Evolutionary conservation across 2,797 vertebrate species (phyloP).

Genomic region (Cephalopachus bancanus): DNA sequence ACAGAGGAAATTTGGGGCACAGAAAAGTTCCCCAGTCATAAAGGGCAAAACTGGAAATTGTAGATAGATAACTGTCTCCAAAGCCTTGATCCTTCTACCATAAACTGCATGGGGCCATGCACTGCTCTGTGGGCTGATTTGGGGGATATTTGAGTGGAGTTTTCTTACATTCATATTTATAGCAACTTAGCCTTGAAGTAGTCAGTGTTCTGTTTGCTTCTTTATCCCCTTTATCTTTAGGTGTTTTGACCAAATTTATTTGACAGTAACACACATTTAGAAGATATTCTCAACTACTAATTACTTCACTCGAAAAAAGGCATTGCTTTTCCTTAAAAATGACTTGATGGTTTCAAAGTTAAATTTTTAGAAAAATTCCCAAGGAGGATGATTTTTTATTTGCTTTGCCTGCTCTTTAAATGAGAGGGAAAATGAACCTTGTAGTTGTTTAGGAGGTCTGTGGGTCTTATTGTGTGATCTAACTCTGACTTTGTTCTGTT

Average conservation of each 20-base stretch:
- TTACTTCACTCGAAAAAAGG: not conserved
- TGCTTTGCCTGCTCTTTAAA: not conserved
- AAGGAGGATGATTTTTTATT: slow-evolving; percentile 39
- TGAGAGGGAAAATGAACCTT: not conserved
- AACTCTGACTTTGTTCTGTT: slow-evolving; percentile 68
- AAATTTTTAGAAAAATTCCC: not conserved
- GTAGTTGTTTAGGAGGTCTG: not conserved
- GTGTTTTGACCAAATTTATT: slow-evolving; percentile 38
- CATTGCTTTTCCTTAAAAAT: slow-evolving; percentile 41
- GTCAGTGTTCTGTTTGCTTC: not conserved
- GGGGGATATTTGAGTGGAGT: not conserved
- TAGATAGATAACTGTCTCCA: slow-evolving; percentile 17
- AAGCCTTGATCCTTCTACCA: not conserved
- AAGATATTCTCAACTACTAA: slow-evolving; percentile 33
- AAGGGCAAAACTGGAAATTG: slow-evolving; percentile 32
- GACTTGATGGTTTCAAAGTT: not conserved
- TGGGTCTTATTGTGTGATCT: not conserved
- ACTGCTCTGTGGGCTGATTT: not conserved
- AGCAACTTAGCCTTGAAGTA: not conserved
- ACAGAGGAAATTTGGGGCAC: not conserved
- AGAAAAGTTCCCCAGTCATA: slow-evolving; percentile 19
- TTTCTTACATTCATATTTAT: slow-evolving; percentile 35
- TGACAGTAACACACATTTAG: slow-evolving; percentile 34
- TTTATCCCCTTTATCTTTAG: not conserved
- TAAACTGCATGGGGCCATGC: not conserved